Percentiles rank a stretch among this genome's conserved stretches.
These are phyloP conservation scores for Oostethus manadensis DNA, from an alignment of 2,113 vertebrate species.

Conservation along the genomic window DNA sequence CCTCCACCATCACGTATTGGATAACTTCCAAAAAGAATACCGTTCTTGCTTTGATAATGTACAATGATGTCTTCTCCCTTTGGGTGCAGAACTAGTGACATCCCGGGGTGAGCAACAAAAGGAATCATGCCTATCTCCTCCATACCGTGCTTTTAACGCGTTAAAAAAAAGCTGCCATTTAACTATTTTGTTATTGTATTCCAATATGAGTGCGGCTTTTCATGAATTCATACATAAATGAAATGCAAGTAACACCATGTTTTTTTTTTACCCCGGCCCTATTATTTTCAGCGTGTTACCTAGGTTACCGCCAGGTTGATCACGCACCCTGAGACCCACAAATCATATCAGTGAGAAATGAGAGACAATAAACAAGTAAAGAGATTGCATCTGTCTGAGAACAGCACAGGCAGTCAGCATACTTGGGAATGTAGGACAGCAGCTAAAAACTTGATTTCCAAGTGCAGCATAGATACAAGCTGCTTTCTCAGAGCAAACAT, in stretches of 20 bases:
- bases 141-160: background rate
- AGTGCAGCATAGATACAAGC: conserved; percentile 7
- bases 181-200: background rate
- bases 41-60: too few species aligned
- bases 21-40: too few species aligned
- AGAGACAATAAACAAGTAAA: conserved; percentile 26
- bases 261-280: background rate
- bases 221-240: background rate
- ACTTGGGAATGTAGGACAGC: conserved; percentile 6
- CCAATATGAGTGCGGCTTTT: background rate
- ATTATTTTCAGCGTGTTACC: conserved; percentile 11
- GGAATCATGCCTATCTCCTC: too few species aligned
- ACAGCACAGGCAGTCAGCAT: conserved; percentile 8
- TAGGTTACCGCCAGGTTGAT: conserved; percentile 21
- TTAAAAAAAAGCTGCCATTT: background rate
- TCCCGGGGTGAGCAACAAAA: too few species aligned
- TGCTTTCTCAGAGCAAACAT: background rate
- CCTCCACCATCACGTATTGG: too few species aligned
- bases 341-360: conserved; percentile 31
- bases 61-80: too few species aligned
- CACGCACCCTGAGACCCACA: conserved; percentile 14
- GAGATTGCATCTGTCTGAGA: conserved; percentile 20
- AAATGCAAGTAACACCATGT: background rate
- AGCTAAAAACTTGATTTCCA: conserved; percentile 13
- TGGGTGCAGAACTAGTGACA: too few species aligned